A percentile compares a stretch with the other conserved stretches of the same genome.
Conservation (phyloP, 2,113 vertebrate species). For the Petroica traversi region DNA sequence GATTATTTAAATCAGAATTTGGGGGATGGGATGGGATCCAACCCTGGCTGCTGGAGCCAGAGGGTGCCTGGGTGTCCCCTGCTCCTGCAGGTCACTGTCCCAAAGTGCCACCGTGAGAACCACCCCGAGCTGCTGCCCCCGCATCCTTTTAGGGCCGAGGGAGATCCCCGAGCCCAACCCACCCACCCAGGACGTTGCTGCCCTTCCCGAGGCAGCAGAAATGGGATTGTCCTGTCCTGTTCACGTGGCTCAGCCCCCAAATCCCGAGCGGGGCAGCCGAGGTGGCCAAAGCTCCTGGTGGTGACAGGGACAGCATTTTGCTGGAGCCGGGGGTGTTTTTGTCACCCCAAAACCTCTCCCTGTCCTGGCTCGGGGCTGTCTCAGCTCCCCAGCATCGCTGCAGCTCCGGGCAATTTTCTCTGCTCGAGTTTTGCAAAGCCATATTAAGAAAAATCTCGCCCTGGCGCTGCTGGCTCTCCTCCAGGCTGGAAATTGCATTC, state of each 20-base stretch:
- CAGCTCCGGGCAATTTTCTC: conserved; percentile 17
- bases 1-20: conserved; percentile 46
- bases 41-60: not conserved
- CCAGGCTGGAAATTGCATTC: conserved; percentile 66
- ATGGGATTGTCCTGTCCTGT: not conserved
- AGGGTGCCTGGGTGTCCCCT: fast-evolving
- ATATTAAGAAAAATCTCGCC: conserved; percentile 58
- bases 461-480: conserved; percentile 51
- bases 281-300: fast-evolving
- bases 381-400: not conserved
- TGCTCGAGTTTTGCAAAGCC: not conserved
- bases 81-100: not conserved
- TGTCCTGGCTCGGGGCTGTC: not conserved
- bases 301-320: not conserved
- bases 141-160: fast-evolving
- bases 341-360: not conserved
- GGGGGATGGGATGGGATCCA: not conserved
- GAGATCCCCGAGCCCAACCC: not conserved
- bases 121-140: fast-evolving
- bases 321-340: not conserved
- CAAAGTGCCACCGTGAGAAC: fast-evolving
- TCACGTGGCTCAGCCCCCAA: fast-evolving
- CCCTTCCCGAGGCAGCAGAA: fast-evolving
- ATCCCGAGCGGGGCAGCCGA: not conserved
- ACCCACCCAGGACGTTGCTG: not conserved